Evolutionary conservation across 2,888 invertebrate genomes (phyloP).

Genomic region (Agrilus biguttatus): DNA sequence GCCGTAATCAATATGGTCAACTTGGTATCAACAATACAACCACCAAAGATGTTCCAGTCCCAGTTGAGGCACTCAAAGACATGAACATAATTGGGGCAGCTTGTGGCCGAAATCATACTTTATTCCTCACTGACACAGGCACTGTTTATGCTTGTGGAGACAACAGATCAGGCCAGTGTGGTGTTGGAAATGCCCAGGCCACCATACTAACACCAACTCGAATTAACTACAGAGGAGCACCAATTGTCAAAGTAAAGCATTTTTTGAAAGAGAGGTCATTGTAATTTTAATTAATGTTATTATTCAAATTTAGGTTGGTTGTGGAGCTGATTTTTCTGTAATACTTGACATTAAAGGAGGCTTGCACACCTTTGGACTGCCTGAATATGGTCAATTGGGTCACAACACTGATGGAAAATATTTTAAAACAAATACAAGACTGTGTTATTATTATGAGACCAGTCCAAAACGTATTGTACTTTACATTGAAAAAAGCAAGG

Average conservation of each 20-base stretch:
- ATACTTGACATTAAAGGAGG: constrained; percentile 81
- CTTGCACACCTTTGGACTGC: constrained; percentile 81
- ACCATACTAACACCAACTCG: constrained; percentile 41
- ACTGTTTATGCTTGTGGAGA: constrained; percentile 82
- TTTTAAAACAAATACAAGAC: constrained; percentile 77
- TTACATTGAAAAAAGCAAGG: constrained; percentile 79
- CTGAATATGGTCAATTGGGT: constrained; percentile 83
- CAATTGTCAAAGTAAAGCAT: constrained; percentile 58
- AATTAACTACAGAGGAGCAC: constrained; percentile 66
- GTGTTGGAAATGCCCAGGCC: constrained; percentile 55
- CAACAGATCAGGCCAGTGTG: constrained; percentile 86
- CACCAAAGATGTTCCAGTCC: constrained; percentile 60
- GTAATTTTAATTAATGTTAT: neutral
- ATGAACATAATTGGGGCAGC: constrained; percentile 75
- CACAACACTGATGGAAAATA: constrained; percentile 93
- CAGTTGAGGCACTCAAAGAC: constrained; percentile 59
- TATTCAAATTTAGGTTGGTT: constrained; percentile 36
- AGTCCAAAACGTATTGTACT: constrained; percentile 71
- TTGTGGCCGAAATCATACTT: constrained; percentile 73
- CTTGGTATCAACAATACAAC: constrained; percentile 68
- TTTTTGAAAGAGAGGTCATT: neutral
- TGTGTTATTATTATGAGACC: constrained; percentile 75
- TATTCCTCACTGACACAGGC: constrained; percentile 78
- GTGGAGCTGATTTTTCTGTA: constrained; percentile 87
- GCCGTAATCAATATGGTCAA: constrained; percentile 73